Evolutionary conservation across 2,888 invertebrate genomes (phyloP), one percentile per base, ranked within the genome.

Genomic region (Ephialtes manifestator): DNA sequence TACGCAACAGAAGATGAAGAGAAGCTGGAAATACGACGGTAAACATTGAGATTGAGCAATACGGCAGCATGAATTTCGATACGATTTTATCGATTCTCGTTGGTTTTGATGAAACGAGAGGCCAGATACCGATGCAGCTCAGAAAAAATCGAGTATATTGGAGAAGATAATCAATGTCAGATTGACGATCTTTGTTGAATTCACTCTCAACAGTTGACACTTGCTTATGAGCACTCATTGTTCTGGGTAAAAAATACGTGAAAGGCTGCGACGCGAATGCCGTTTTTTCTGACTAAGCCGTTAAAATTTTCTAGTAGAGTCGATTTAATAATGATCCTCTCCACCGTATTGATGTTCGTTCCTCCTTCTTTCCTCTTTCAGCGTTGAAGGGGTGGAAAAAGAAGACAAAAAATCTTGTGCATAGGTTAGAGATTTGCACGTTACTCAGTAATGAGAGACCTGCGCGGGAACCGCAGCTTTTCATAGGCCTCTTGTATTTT

Each of bases 121-220:
- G n/a, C n/a, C n/a, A n/a, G n/a, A n/a, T n/a, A n/a, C n/a, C n/a
- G n/a, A n/a, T n/a, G n/a, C n/a, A n/a, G n/a, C n/a, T n/a, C n/a
- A n/a, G n/a, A n/a, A n/a, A n/a, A n/a, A n/a, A n/a, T n/a, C n/a
- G n/a, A n/a, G n/a, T n/a, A n/a, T n/a, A n/a, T n/a, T n/a, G n/a
- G n/a, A n/a, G n/a, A n/a, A n/a, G n/a, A n/a, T n/a, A 48, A 15
- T 80, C 48, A 10, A 82, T 35, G n/a, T 65, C 82, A 31, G 58
- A 46, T 8, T 48, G 28, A 15, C 13, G 18, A 31, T 78, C 70
- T 1, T 70, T 28, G 43, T 39, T 55, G 13, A 10, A 24, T 20
- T 58, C 28, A 4, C 11, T 13, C 2, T 58, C 28, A 13, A 58
- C 24, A 2, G 24, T 13, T 4, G 28, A 28, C 24, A 13, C 3